Conservation (phyloP, 2,797 vertebrate genomes). For the Silurus lanzhouensis region DNA sequence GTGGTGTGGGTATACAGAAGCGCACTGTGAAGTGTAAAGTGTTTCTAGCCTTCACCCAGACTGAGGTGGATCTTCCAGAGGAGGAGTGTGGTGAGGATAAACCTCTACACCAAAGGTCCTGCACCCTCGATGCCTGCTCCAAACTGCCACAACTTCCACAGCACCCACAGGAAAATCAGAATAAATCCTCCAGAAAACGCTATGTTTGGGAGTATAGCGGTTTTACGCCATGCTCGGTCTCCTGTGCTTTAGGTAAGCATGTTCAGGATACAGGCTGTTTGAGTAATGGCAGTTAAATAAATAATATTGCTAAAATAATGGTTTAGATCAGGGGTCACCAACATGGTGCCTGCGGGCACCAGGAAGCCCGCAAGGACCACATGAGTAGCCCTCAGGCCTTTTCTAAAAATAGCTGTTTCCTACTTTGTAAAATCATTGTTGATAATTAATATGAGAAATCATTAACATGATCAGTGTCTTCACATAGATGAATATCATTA, state of each 20-base stretch:
- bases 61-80: slow-evolving; percentile 85
- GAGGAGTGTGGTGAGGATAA: slow-evolving; percentile 82
- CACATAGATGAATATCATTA: too few species aligned
- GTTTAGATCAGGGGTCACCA: neutral
- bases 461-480: too few species aligned
- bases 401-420: too few species aligned
- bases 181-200: slow-evolving; percentile 57
- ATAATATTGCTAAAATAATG: neutral
- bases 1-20: slow-evolving; percentile 80
- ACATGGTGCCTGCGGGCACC: too few species aligned
- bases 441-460: too few species aligned
- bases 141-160: slow-evolving; percentile 50
- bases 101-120: slow-evolving; percentile 72
- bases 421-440: too few species aligned
- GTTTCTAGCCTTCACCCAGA: slow-evolving; percentile 84
- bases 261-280: neutral
- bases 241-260: slow-evolving; percentile 82
- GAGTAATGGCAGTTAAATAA: neutral
- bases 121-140: slow-evolving; percentile 73
- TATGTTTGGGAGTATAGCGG: slow-evolving; percentile 87
- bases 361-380: too few species aligned
- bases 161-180: slow-evolving; percentile 39
- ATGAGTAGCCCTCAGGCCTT: too few species aligned
- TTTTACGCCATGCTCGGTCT: slow-evolving; percentile 83
- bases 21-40: slow-evolving; percentile 83